Evolutionary conservation across 2,888 invertebrate species (phyloP).

Genomic region (Eulithis prunata): DNA sequence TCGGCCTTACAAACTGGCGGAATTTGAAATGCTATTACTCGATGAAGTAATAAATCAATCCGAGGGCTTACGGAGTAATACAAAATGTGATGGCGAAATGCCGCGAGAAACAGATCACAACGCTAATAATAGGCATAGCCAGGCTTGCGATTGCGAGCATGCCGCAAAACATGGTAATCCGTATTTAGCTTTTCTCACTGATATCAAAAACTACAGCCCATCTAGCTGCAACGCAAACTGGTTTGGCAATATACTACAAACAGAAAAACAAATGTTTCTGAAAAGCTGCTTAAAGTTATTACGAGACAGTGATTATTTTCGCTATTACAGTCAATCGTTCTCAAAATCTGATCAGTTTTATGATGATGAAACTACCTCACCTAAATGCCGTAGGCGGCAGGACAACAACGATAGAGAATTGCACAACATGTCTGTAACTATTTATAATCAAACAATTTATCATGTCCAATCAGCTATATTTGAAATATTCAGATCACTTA

Average conservation of each 20-base stretch:
- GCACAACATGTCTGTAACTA: slow-evolving; percentile 21
- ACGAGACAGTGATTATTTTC: slow-evolving; percentile 22
- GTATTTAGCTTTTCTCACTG: slow-evolving; percentile 24
- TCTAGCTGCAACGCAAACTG: slow-evolving; percentile 11
- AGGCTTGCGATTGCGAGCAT: slow-evolving; percentile 12
- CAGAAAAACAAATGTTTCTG: slow-evolving; percentile 24
- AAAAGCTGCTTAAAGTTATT: slow-evolving; percentile 25
- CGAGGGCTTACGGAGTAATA: not conserved
- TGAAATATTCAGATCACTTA: slow-evolving; percentile 24
- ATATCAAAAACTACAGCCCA: slow-evolving; percentile 13
- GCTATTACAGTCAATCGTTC: slow-evolving; percentile 13
- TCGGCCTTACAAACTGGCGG: slow-evolving; percentile 16
- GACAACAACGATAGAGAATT: slow-evolving; percentile 10
- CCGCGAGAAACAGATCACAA: not conserved
- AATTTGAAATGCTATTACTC: slow-evolving; percentile 22
- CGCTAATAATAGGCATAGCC: not conserved
- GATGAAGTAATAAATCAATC: slow-evolving; percentile 21
- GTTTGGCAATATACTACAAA: slow-evolving; percentile 17
- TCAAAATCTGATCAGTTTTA: slow-evolving; percentile 4
- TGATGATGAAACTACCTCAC: not conserved
- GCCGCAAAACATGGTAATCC: slow-evolving; percentile 17
- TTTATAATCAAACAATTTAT: slow-evolving; percentile 27
- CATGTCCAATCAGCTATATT: slow-evolving; percentile 28
- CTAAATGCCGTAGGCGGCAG: not conserved
- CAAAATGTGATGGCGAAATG: not conserved